Percentiles rank a stretch among this genome's conserved stretches.
Conservation (phyloP, 2,113 vertebrate genomes). For the Etheostoma cragini region DNA sequence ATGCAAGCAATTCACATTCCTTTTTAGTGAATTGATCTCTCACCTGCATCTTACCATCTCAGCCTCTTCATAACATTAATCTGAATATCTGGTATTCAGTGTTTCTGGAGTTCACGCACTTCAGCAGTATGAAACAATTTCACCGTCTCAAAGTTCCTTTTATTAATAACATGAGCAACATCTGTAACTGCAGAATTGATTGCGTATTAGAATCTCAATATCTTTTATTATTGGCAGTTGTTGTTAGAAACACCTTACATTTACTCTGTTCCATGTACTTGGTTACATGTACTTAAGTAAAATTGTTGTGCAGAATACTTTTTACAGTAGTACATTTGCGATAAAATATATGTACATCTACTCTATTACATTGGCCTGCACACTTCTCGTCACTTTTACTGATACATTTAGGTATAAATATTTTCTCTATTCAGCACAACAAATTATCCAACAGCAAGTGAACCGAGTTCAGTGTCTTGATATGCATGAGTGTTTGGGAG, state of each 20-base stretch:
- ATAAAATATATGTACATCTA: not conserved
- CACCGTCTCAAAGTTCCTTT: not conserved
- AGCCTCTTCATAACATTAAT: slow-evolving; percentile 66
- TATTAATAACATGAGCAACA: not conserved
- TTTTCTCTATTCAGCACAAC: not conserved
- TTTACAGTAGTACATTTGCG: not conserved
- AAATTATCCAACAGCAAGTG: not conserved
- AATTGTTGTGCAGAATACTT: not conserved
- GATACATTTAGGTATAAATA: not conserved
- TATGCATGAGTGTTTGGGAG: no score
- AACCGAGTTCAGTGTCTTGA: no score
- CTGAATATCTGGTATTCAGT: slow-evolving; percentile 16
- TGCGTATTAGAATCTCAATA: not conserved
- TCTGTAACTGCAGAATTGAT: not conserved
- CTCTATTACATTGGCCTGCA: not conserved
- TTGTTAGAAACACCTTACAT: not conserved
- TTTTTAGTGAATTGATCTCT: slow-evolving; percentile 59
- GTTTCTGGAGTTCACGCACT: slow-evolving; percentile 17
- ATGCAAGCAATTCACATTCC: slow-evolving; percentile 65
- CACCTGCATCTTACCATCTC: slow-evolving; percentile 76
- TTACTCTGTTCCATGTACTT: not conserved
- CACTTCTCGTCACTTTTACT: not conserved
- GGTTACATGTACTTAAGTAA: not conserved
- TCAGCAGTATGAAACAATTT: not conserved
- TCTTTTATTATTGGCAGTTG: not conserved